Evolutionary conservation across 2,888 invertebrate genomes (phyloP), one percentile per base, ranked within the genome.

Genomic region (Ornithoptera priamus): DNA sequence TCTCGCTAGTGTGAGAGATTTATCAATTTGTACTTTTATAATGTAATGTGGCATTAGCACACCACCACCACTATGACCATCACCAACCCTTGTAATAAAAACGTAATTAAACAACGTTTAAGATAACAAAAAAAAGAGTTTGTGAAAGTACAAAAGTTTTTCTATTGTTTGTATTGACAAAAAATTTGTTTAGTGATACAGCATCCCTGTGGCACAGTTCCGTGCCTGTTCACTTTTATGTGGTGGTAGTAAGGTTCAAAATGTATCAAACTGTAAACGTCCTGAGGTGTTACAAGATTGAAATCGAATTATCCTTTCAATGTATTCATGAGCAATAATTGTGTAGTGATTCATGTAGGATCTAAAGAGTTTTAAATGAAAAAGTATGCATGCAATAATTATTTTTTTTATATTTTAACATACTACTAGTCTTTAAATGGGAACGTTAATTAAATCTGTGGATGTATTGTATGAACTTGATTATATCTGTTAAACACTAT

Each of bases 21-120:
- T 68, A 64, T 63, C 50, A 63, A 58, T 57, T 59, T 68, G 63
- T 63, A 64, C 36, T 68, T 68, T 56, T 57, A 39, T 53, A 63
- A n/a, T 59, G 24, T 46, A 17, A 22, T 42, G 42, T 61, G 59
- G 30, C 59, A n/a, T 42, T 60, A 10, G n/a, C 46, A n/a, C 59
- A 24, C 2, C n/a, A 57, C 20, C 10, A 65, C 42, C 46, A 46
- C 46, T 30, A 57, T 20, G 5, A 65, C 46, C 46, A 46, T 15
- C 46, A 46, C 15, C 12, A 46, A 15, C 12, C 46, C 46, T 58
- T 65, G 24, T 57, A 39, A 39, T 39, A 56, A 12, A 24, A 36
- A 36, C 3, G 30, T 30, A 30, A 30, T 30, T 30, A 30, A 12
- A 22, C 20, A 18, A 12, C 7, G 59, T 39, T 39, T 61, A 20